Evolutionary conservation across 1,140 invertebrate genomes (phyloP).

Genomic region (Anastrepha ludens): DNA sequence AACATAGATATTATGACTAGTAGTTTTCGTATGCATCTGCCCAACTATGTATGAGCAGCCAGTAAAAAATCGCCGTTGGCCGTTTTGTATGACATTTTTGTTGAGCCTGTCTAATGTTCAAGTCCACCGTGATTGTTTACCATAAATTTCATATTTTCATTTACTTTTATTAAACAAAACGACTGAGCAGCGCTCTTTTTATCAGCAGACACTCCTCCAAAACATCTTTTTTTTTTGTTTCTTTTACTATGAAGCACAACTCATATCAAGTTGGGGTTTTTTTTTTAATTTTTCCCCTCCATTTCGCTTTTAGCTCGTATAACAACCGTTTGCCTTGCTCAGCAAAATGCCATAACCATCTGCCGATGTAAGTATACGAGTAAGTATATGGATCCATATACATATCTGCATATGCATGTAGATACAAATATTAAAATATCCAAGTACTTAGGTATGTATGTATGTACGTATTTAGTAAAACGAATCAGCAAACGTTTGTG

Average conservation of each 20-base stretch:
- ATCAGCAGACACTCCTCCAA: slow-evolving; percentile 11
- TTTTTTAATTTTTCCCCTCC: neutral
- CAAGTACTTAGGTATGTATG: neutral
- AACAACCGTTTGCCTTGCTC: too few species aligned
- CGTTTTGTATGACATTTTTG: too few species aligned
- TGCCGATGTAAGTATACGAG: neutral
- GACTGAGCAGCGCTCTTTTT: neutral
- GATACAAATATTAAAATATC: neutral
- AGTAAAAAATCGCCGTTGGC: too few species aligned
- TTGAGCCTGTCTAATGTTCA: too few species aligned
- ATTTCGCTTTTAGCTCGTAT: too few species aligned
- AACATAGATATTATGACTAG: too few species aligned
- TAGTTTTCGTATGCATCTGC: too few species aligned
- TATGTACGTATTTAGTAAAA: neutral
- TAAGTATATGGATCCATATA: neutral
- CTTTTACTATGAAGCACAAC: neutral
- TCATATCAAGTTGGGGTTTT: slow-evolving; percentile 9
- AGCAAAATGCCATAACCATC: too few species aligned
- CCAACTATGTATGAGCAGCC: too few species aligned
- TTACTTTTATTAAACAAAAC: neutral
- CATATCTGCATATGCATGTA: neutral
- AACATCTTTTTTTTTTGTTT: neutral
- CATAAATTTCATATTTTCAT: neutral
- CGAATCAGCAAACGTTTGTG: neutral
- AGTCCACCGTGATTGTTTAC: too few species aligned